phyloP scores from a whole-genome alignment of 2,113 vertebrate genomes.

The Sakesphorus luctuosus region DNA sequence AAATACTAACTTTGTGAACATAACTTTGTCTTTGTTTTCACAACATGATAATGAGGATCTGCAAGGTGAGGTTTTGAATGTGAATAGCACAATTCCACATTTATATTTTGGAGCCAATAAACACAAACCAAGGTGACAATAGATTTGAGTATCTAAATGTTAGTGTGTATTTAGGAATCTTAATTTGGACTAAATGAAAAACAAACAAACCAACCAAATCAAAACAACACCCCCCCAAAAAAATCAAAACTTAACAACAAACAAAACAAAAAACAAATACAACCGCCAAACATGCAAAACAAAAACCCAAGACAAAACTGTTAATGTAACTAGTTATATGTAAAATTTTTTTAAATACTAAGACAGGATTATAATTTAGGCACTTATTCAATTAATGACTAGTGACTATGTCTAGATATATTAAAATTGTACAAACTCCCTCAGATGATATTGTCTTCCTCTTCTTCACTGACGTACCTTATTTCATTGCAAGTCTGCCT shows the following conservation, averaged over 20 bases:
- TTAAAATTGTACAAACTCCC: neutral
- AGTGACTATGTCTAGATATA: neutral
- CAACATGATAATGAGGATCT: neutral
- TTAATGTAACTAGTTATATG: neutral
- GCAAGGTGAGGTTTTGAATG: neutral
- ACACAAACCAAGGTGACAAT: neutral
- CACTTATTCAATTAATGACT: neutral
- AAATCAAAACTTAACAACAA: no score
- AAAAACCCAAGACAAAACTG: neutral
- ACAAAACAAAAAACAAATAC: neutral
- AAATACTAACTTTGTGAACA: accelerated
- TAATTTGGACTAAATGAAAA: neutral
- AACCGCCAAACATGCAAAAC: neutral
- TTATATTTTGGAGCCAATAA: neutral
- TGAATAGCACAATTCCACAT: neutral
- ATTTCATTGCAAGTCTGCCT: neutral
- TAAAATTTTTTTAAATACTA: neutral
- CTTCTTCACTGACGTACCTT: neutral
- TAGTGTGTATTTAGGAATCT: neutral
- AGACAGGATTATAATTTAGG: neutral
- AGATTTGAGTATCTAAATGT: neutral
- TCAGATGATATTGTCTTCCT: neutral
- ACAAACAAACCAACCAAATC: no score
- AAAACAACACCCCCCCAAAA: no score
- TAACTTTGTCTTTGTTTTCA: neutral